These are phyloP conservation scores for Myotis pilosus DNA, from an alignment of 2,797 vertebrate genomes.

Conservation along the genomic window DNA sequence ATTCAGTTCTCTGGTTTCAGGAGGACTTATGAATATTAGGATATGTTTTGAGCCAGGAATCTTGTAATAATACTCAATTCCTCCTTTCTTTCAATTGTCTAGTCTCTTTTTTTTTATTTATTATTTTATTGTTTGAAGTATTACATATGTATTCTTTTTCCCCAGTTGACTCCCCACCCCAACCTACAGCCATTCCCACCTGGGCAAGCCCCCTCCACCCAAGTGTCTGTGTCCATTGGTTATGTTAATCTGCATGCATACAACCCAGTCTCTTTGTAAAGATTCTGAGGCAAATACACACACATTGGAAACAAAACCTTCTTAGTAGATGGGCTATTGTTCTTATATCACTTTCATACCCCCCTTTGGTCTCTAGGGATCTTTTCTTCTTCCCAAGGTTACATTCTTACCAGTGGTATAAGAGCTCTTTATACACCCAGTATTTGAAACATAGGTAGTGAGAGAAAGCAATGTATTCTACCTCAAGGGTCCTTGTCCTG, in stretches of 20 bases:
- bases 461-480: neutral
- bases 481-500: neutral
- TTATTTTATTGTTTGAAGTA: too few species aligned
- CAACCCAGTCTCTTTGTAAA: neutral
- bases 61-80: neutral
- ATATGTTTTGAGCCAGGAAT: neutral
- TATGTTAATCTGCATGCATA: too few species aligned
- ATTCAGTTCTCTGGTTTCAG: neutral
- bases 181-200: too few species aligned
- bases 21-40: neutral
- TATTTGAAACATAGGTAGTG: neutral
- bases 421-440: neutral
- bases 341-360: neutral
- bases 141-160: too few species aligned
- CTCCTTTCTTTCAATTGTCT: neutral
- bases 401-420: neutral
- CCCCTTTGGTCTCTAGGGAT: neutral
- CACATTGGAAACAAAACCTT: neutral
- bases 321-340: neutral
- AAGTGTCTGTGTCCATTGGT: too few species aligned
- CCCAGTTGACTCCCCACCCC: too few species aligned
- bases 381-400: neutral
- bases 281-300: neutral
- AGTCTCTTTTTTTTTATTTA: neutral
- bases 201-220: too few species aligned